These are phyloP conservation scores for Steromphala cineraria DNA, from an alignment of 2,888 invertebrate genomes.

Conservation along the genomic window DNA sequence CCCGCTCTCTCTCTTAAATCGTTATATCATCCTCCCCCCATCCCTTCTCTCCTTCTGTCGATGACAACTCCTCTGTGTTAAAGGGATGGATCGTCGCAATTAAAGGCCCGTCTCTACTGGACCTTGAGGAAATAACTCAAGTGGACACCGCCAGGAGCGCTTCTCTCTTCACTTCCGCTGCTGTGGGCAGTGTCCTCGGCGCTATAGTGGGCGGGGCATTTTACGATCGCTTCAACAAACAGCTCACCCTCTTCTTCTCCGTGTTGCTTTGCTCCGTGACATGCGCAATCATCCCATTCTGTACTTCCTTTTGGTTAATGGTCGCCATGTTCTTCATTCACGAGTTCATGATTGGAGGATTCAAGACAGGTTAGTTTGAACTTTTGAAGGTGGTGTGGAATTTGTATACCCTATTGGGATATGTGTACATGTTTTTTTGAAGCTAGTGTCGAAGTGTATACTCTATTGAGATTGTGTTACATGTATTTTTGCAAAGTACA, in stretches of 20 bases:
- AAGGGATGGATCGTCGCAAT: slow-evolving; percentile 41
- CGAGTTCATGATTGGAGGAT: background rate
- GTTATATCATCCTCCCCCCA: too few relatives aligned
- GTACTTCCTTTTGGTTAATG: background rate
- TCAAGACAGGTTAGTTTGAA: background rate
- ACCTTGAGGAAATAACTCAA: slow-evolving; percentile 32
- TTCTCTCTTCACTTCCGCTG: slow-evolving; percentile 37
- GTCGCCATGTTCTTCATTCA: background rate
- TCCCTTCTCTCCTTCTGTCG: background rate
- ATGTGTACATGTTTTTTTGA: too few relatives aligned
- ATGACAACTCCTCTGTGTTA: background rate
- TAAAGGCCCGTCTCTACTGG: slow-evolving; percentile 36
- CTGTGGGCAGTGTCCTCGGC: slow-evolving; percentile 26
- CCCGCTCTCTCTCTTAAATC: slow-evolving; percentile 19
- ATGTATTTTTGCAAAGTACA: too few relatives aligned
- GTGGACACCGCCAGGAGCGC: slow-evolving; percentile 32
- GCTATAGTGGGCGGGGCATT: background rate
- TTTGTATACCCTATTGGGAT: too few relatives aligned
- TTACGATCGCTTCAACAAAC: background rate
- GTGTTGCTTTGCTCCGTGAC: background rate
- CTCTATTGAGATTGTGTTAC: too few relatives aligned
- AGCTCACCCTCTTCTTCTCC: background rate
- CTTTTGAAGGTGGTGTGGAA: too few relatives aligned
- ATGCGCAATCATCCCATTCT: background rate
- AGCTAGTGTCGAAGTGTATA: too few relatives aligned